Evolutionary conservation across 92 coral and sea anemone genomes (phyloP), one percentile per base, ranked within the genome.

Genomic region (Montipora capitata): DNA sequence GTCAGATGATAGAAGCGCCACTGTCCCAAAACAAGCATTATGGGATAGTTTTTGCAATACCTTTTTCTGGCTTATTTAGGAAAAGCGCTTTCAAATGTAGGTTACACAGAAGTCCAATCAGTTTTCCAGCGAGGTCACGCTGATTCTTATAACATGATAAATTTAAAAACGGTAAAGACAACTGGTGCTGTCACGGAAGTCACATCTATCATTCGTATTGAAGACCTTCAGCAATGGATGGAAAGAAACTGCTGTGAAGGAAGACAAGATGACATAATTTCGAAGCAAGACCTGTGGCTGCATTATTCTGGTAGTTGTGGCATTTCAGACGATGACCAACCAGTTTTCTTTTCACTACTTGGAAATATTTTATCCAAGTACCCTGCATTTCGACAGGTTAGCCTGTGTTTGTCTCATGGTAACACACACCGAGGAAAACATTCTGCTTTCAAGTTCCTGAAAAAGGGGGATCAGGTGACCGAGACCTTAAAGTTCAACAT

Each of bases 141-240:
- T 27, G 35, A 1, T 27, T 27, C 35, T 27, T 27, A 27, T 0
- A 27, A 27, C 35, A 27, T 0, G 35, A 27, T 27, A 27, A 27
- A 27, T 27, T 18, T 18, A 18, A 18, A n/a, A n/a, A n/a, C 18
- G 20, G 67, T 10, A 61, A 56, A 56, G 62, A 62, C 27, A 14
- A 15, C 67, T 3, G 20, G 4, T 15, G 6, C 27, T 15, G 35
- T 62, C 67, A 15, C 67, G 20, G 35, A 15, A 18, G 20, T 65
- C 40, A 7, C 4, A 65, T 18, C 41, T 3, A 18, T 4, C 4
- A 27, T 65, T 20, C 12, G 9, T 13, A 20, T 5, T 7, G 10
- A 18, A 65, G 70, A 35, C 3, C 56, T 70, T 40, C 75, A 70
- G 75, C 75, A 70, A 42, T 70, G 75, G 75, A 70, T 70, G 75